phyloP scores from a whole-genome alignment of 2,113 vertebrate genomes.

The Brachirus orientalis region DNA sequence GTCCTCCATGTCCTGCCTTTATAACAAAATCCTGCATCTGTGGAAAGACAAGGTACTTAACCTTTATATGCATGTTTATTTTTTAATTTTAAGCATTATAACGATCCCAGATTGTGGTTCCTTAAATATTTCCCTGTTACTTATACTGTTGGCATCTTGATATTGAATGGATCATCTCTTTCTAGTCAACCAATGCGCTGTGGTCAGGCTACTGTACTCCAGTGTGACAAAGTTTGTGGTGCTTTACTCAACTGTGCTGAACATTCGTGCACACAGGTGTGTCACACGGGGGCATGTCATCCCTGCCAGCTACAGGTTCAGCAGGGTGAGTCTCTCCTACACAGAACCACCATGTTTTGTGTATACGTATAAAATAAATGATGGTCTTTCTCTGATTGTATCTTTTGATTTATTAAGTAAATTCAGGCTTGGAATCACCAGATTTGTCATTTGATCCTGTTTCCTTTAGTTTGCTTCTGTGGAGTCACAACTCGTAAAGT shows the following conservation, averaged over 20 bases:
- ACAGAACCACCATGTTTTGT: neutral
- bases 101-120: neutral
- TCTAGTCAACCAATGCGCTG: constrained; percentile 94
- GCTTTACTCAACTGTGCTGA: constrained; percentile 89
- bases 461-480: constrained; percentile 87
- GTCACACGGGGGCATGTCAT: constrained; percentile 89
- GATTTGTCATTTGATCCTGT: neutral
- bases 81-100: neutral
- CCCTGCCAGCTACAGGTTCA: constrained; percentile 88
- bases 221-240: constrained; percentile 88
- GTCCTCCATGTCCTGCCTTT: constrained; percentile 95
- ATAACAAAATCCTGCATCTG: constrained; percentile 93
- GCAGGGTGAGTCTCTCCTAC: constrained; percentile 83
- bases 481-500: constrained; percentile 85
- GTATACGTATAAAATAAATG: neutral
- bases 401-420: neutral
- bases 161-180: neutral
- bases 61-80: neutral
- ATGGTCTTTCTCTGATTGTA: neutral
- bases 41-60: constrained; percentile 88
- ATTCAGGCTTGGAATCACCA: no score
- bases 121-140: neutral
- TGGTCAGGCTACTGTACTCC: constrained; percentile 87
- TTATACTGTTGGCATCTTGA: neutral
- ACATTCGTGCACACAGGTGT: constrained; percentile 90